These are phyloP conservation scores for Chrysocyon brachyurus DNA, from an alignment of 2,797 vertebrate genomes.

Conservation along the genomic window DNA sequence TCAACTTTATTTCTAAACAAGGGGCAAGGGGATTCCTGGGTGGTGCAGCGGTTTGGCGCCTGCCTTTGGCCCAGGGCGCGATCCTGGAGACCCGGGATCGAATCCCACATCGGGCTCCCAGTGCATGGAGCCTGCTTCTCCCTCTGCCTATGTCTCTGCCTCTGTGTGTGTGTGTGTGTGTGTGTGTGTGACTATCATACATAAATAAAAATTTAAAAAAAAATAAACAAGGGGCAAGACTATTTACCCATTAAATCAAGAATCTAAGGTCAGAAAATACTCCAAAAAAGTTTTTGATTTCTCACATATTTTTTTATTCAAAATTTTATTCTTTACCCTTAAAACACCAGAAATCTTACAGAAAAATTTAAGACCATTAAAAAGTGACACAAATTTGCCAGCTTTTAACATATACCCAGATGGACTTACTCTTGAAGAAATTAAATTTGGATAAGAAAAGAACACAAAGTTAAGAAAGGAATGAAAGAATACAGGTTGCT, in stretches of 20 bases:
- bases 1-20: not conserved
- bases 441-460: not conserved
- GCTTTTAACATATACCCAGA: not conserved
- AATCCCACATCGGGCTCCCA: too few relatives aligned
- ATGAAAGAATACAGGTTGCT: not conserved
- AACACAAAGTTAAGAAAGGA: not conserved
- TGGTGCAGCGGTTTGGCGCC: too few relatives aligned
- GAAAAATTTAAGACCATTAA: not conserved
- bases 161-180: too few relatives aligned
- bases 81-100: too few relatives aligned
- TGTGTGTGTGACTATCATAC: too few relatives aligned
- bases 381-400: not conserved
- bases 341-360: not conserved
- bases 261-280: slow-evolving; percentile 12
- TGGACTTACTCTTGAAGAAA: not conserved
- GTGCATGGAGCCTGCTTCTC: too few relatives aligned
- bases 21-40: not conserved
- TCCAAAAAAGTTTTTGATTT: not conserved
- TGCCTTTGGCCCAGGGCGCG: too few relatives aligned
- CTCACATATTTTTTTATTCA: not conserved
- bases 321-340: slow-evolving; percentile 4
- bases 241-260: not conserved
- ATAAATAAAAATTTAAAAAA: too few relatives aligned
- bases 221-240: not conserved
- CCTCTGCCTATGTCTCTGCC: too few relatives aligned